These are phyloP conservation scores for Alethe diademata DNA, from an alignment of 2,113 vertebrate species.

Conservation along the genomic window DNA sequence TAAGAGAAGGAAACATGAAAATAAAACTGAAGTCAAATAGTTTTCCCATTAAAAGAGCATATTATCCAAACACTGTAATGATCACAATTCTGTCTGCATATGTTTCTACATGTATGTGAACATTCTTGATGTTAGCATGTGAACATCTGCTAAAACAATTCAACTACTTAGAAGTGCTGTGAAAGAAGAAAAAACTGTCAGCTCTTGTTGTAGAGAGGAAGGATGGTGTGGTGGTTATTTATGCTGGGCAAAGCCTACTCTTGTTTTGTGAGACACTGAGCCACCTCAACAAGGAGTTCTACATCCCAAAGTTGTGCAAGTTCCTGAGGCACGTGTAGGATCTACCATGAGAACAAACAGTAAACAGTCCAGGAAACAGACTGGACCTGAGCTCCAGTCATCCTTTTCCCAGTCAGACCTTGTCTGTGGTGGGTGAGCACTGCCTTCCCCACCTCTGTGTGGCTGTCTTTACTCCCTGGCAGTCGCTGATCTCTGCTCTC, in stretches of 20 bases:
- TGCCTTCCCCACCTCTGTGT: not conserved
- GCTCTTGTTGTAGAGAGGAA: not conserved
- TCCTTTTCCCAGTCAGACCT: not conserved
- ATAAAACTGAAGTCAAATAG: not conserved
- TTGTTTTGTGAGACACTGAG: not conserved
- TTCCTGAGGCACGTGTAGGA: not conserved
- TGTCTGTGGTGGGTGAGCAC: not conserved
- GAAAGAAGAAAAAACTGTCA: not conserved
- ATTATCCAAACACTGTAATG: not conserved
- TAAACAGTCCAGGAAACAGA: not conserved
- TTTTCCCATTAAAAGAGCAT: not conserved
- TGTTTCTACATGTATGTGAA: not conserved
- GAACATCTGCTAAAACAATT: not conserved
- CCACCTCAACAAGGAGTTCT: not conserved
- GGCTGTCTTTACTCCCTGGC: not conserved
- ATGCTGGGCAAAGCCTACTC: not conserved
- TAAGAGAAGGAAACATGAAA: not conserved
- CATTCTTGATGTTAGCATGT: not conserved
- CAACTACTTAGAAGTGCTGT: not conserved
- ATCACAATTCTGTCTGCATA: not conserved
- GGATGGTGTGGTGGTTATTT: not conserved
- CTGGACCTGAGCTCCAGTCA: not conserved
- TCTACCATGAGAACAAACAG: not conserved
- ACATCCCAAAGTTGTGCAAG: not conserved
- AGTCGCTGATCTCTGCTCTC: rapidly evolving